Conservation (phyloP, 2,797 vertebrate species). For the Hirundo rustica region DNA sequence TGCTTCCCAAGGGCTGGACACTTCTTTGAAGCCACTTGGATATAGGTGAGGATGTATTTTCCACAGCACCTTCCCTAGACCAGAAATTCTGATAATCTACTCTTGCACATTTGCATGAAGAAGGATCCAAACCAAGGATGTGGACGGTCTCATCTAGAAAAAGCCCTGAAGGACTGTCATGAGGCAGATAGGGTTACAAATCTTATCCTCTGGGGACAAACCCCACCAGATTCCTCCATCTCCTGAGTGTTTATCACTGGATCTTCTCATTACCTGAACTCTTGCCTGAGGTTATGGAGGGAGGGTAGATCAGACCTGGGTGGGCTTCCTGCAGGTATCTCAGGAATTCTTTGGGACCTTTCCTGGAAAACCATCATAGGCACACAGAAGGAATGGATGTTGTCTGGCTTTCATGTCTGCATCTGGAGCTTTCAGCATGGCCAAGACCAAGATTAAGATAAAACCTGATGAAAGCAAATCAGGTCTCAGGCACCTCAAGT, state of each 20-base stretch:
- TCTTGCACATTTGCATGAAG: neutral
- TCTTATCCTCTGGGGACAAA: neutral
- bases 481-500: neutral
- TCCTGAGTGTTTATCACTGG: neutral
- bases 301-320: neutral
- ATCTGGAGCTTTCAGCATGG: neutral
- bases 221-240: neutral
- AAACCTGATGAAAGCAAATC: neutral
- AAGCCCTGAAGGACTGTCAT: neutral
- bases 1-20: neutral
- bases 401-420: neutral
- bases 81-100: neutral
- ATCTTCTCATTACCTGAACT: neutral
- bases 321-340: neutral
- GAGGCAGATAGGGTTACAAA: neutral
- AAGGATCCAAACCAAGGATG: neutral
- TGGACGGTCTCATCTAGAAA: neutral
- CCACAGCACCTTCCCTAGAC: neutral
- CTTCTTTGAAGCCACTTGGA: neutral
- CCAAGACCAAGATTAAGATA: neutral
- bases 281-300: neutral
- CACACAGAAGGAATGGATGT: neutral
- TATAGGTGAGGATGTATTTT: neutral
- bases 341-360: neutral
- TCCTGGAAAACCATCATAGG: neutral